Base-by-base conservation (phyloP, 2,113 vertebrate species). In the Siniperca knerii region DNA sequence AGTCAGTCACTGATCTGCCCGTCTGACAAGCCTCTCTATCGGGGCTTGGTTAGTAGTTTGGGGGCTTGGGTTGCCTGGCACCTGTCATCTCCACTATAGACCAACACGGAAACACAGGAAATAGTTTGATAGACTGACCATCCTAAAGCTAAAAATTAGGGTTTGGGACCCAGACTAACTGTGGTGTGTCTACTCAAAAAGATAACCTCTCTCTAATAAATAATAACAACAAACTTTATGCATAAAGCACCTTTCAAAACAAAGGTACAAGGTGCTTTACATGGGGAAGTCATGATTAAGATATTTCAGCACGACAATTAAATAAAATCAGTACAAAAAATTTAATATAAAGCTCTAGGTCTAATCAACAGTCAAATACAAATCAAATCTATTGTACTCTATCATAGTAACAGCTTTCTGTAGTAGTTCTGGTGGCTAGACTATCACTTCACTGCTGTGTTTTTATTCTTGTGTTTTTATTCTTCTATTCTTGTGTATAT, bases 51-150 rank as follows among this genome's bases (percentile, higher is more conserved):
- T 8, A 2, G n/a, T 16, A 2, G 44, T 70, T 0, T 35, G 40
- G 37, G 58, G 23, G 33, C 35, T 54, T 7, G 52, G 6, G 25
- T 33, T 67, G 44, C 15, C 40, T 42, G 62, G 3, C 82, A 87
- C 86, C 88, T 87, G 84, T 54, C 60, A 71, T 62, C 23, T 54
- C 16, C n/a, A 52, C 66, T 4, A 15, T 8, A 50, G 44, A 55
- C 46, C 54, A 46, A 46, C 54, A 68, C 37, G 4, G 48, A 62
- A 33, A 55, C 58, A 71, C 18, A 20, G 25, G 11, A 16, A 33
- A 12, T 65, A 2, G 29, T 42, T 72, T 55, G 13, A 7, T 78
- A 65, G 54, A 67, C 11, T 65, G 52, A 68, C 2, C 52, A 25
- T 6, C 60, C 0, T 42, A 35, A 71, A 42, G 7, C 6, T 73